phyloP scores from a whole-genome alignment of 2,113 vertebrate genomes.

The Eulemur macaco region DNA sequence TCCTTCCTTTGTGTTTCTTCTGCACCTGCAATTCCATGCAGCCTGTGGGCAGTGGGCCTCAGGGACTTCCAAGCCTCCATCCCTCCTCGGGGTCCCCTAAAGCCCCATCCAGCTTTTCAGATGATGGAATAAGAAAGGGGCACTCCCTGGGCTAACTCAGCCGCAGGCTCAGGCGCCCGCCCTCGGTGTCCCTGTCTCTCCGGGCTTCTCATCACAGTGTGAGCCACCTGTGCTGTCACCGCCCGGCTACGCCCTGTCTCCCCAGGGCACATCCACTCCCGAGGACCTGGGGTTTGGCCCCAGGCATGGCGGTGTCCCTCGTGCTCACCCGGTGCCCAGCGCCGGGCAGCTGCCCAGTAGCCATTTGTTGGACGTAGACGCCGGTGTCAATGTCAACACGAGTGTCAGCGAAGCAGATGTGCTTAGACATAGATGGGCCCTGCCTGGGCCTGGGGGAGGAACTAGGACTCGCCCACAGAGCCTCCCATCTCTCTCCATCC shows the following conservation, averaged over 20 bases:
- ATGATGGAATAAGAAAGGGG: not conserved
- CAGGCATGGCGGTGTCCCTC: not conserved
- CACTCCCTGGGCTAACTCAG: not conserved
- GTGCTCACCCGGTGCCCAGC: not conserved
- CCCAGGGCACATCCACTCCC: accelerated
- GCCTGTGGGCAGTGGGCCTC: not conserved
- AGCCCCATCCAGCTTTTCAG: not conserved
- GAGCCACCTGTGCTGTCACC: not conserved
- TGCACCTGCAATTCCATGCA: not conserved
- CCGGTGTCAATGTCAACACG: accelerated
- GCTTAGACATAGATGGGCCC: not conserved
- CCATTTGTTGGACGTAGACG: accelerated
- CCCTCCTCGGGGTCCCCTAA: not conserved
- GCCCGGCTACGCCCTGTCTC: not conserved
- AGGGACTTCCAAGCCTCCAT: not conserved
- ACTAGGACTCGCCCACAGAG: not conserved
- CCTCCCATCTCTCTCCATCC: not conserved
- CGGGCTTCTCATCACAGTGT: accelerated
- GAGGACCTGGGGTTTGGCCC: not conserved
- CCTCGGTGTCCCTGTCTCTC: not conserved
- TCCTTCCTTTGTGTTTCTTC: not conserved
- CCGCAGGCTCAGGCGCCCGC: not conserved
- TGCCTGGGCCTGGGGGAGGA: not conserved
- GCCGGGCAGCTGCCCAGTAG: not conserved
- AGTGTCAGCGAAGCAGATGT: not conserved